Percentiles rank a stretch among this genome's conserved stretches.
Conservation (phyloP, 2,888 invertebrate genomes). For the Galeopsomyia nigrocyanea region DNA sequence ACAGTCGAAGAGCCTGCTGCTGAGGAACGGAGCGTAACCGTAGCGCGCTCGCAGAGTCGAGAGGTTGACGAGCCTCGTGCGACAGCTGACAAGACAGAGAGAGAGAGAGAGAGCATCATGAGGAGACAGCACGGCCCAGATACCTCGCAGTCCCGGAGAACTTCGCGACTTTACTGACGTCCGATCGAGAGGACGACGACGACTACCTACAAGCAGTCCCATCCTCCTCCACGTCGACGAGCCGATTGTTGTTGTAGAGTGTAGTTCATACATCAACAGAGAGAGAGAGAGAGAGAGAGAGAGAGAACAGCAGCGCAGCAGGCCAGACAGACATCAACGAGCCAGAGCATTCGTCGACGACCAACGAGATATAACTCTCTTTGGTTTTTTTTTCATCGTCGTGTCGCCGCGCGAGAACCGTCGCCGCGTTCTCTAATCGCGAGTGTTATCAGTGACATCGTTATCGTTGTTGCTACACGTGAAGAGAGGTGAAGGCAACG, state of each 20-base stretch:
- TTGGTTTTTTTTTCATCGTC: neutral
- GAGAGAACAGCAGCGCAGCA: no score
- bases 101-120: slow-evolving; percentile 60
- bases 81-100: slow-evolving; percentile 9
- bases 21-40: slow-evolving; percentile 37
- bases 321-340: no score
- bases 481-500: no score
- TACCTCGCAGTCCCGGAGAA: slow-evolving; percentile 45
- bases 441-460: no score
- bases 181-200: slow-evolving; percentile 26
- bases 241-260: neutral
- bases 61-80: slow-evolving; percentile 35
- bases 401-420: neutral
- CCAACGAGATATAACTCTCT: no score
- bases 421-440: neutral
- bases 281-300: no score
- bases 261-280: neutral
- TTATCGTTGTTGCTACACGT: no score
- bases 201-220: slow-evolving; percentile 33
- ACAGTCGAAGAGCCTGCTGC: slow-evolving; percentile 44
- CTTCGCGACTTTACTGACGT: slow-evolving; percentile 63
- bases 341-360: no score
- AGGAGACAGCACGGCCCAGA: slow-evolving; percentile 54
- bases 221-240: neutral
- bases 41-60: slow-evolving; percentile 19